Evolutionary conservation across 2,113 vertebrate species (phyloP), one percentile per base, ranked within the genome.

Genomic region (Clinocottus analis): DNA sequence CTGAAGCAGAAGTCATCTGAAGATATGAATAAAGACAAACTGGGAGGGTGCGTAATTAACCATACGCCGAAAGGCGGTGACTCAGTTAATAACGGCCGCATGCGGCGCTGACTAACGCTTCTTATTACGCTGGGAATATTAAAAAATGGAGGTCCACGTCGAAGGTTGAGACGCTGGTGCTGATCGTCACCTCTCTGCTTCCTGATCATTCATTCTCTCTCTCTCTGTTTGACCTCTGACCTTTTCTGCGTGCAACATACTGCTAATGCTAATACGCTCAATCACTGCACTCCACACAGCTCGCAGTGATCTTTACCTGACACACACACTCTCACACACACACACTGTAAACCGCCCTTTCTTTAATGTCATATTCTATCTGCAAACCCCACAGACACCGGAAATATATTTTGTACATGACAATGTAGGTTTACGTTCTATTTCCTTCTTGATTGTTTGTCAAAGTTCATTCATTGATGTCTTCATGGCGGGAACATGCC

Each of bases 231-330:
- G 63, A 80, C 72, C 79, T 78, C 58, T 82, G 74, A 85, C 72
- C 45, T 87, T 75, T 80, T 75, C 29, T n/a, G n/a, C 71, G 51
- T 39, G 11, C 63, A 67, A 47, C 73, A 56, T 41, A 67, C 47
- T 86, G 69, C 77, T 84, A 77, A 76, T 69, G 51, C 51, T 63
- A 12, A 21, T 2, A 33, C 11, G n/a, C 64, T 80, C 78, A 68
- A 49, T 83, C 85, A 80, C 58, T 33, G 43, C 21, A 1, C 56
- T 63, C 19, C 41, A 49, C 72, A n/a, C 59, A 0, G 63, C 43
- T 85, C 82, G 73, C 86, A 72, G 25, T 9, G 43, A 41, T 66
- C 75, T 71, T 65, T 68, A n/a, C n/a, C n/a, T n/a, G n/a, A 75
- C 64, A 53, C 27, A 63, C 63, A 29, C n/a, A 19, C 3, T 21